Base-by-base conservation (phyloP, 2,113 vertebrate species). In the Elephantulus edwardii region DNA sequence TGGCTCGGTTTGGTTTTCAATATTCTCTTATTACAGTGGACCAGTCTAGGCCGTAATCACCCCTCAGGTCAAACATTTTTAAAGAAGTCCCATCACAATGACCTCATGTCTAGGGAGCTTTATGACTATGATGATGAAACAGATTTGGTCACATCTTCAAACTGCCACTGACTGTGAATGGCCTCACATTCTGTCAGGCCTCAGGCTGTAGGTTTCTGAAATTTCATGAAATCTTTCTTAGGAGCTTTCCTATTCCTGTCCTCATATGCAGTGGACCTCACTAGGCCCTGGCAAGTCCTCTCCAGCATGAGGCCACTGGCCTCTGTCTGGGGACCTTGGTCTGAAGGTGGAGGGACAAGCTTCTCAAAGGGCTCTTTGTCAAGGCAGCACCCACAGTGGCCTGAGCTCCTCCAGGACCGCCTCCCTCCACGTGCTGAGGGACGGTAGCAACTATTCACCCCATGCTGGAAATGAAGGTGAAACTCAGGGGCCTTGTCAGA, bases 281-380 rank as follows among this genome's bases (percentile, higher is more conserved):
- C 17, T 56, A 76, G 74, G 17, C 62, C 52, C 40, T 22, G 16
- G 68, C 72, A 38, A 54, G 77, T 30, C 44, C 71, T 46, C 42
- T 44, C 42, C 71, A 74, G 71, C 24, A 8, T 19, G 22, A 87
- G 74, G 82, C 92, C 90, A 76, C 85, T 92, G 94, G 60, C 64
- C 48, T 54, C 84, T 94, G 91, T 89, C 91, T 13, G 5, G 12
- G 44, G 58, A 71, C n/a, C 71, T 80, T 71, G 60, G 56, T 46
- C 72, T 48, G 38, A 52, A 42, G 72, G 72, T 56, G 70, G 62
- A 89, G 44, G 74, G 42, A 62, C 54, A 19, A 83, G 75, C n/a
- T 40, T 72, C 75, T 92, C 83, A 91, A 87, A 88, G 86, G 91
- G 19, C 48, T 54, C 84, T 89, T 88, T 95, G 86, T 95, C 79